These are phyloP conservation scores for Coccyzus lansbergi DNA, from an alignment of 2,797 vertebrate species.

Conservation along the genomic window DNA sequence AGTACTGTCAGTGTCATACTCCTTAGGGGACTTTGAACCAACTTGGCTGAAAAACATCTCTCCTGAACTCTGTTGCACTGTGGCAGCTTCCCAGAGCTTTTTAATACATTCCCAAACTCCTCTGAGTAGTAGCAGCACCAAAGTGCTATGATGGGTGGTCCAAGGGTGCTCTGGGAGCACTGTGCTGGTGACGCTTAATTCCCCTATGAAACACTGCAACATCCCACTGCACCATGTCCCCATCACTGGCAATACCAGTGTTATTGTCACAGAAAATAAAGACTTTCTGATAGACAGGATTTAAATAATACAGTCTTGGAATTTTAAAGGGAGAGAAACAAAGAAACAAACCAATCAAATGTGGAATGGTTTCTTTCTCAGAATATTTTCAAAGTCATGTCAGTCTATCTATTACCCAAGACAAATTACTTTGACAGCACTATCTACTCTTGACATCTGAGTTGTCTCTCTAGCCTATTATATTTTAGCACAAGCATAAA, in stretches of 20 bases:
- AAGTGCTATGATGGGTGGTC: neutral
- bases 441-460: slow-evolving; percentile 74
- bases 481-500: slow-evolving; percentile 73
- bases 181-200: fast-evolving
- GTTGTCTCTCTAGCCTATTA: slow-evolving; percentile 73
- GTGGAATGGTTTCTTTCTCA: slow-evolving; percentile 47
- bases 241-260: neutral
- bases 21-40: fast-evolving
- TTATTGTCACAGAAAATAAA: slow-evolving; percentile 38
- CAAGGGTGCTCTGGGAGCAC: neutral
- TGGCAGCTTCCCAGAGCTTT: neutral
- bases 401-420: slow-evolving; percentile 66
- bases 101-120: neutral
- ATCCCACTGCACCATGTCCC: neutral
- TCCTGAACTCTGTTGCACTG: neutral
- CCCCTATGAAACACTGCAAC: neutral
- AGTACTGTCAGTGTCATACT: neutral
- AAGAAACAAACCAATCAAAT: slow-evolving; percentile 59
- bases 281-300: neutral
- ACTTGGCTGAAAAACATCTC: neutral
- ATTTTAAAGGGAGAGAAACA: slow-evolving; percentile 55
- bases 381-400: slow-evolving; percentile 74
- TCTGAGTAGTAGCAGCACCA: neutral
- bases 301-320: slow-evolving; percentile 12
- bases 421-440: slow-evolving; percentile 76